These are phyloP conservation scores for Salmo trutta DNA, from an alignment of 2,797 vertebrate species.

Conservation along the genomic window DNA sequence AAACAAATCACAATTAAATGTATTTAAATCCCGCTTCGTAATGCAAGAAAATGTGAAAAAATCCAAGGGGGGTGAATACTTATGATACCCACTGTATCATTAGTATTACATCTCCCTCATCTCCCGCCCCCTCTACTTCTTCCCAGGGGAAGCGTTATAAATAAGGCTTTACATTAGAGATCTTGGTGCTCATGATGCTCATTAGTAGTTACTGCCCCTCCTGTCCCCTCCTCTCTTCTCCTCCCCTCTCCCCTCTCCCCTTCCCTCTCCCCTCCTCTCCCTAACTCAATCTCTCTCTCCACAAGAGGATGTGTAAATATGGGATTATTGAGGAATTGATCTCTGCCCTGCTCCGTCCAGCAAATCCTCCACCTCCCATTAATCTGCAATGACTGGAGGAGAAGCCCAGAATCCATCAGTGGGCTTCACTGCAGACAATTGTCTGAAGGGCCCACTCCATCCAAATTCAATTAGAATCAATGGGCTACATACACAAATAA, in stretches of 20 bases:
- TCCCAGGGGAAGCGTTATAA: background rate
- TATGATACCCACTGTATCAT: too few relatives aligned
- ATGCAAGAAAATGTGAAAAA: background rate
- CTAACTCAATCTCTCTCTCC: background rate
- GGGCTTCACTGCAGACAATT: conserved; percentile 74
- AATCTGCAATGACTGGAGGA: conserved; percentile 73
- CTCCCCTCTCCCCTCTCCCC: conserved; percentile 17
- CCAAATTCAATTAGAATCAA: conserved; percentile 82
- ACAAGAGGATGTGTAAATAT: conserved; percentile 74
- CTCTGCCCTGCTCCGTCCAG: conserved; percentile 63
- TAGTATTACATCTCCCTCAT: background rate
- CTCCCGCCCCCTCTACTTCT: background rate
- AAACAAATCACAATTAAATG: background rate
- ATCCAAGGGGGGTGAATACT: background rate
- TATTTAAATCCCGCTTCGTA: background rate
- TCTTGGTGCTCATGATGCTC: background rate
- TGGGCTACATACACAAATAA: conserved; percentile 70
- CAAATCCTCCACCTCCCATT: conserved; percentile 70
- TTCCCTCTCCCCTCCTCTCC: background rate
- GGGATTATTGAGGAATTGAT: conserved; percentile 74
- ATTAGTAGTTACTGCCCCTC: background rate
- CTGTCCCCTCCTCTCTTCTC: conserved; percentile 28
- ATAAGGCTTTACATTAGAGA: background rate
- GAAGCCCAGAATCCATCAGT: conserved; percentile 77
- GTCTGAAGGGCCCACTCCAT: conserved; percentile 77